Base-by-base conservation (phyloP, 2,113 vertebrate genomes). In the Cynopterus brachyotis region DNA sequence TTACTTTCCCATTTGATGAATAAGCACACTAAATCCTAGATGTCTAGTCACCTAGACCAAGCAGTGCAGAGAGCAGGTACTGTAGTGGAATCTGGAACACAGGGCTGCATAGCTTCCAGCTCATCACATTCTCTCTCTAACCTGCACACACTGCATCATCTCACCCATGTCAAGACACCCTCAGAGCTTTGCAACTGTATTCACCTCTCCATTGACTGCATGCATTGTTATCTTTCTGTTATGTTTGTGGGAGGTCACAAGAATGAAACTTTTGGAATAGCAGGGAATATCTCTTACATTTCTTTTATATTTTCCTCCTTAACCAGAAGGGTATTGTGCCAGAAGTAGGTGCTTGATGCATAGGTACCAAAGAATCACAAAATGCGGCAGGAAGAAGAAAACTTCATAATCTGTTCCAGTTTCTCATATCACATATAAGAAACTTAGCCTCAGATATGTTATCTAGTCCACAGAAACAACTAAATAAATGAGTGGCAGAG, bases 131-230 rank as follows among this genome's bases (percentile, higher is more conserved):
- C 28, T 32, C 45, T 82, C 16, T 69, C 19, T 40, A 37, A 4
- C 11, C 35, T 89, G 45, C 20, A 45, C 17, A 89, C 2, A 10
- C 6, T 0, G 0, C 2, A 12, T 2, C 0, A 0, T n/a, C 5
- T 42, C 57, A 24, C 19, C 1, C 1, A 6, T 45, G 2, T 26
- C 20, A 40, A 70, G 50, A n/a, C 15, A 32, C 9, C 28, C 19
- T 53, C 2, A 28, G 45, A 24, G 3, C 20, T 3, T 5, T 6
- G 32, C 57, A 4, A 4, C 2, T 13, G 12, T 5, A 30, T 0
- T 15, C 30, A 16, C 20, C 32, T 37, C n/a, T 82, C 16, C 26
- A 40, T 26, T 26, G 1, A 22, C 22, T 15, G 9, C 1, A 7
- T 4, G 30, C 2, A 15, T 11, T 19, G 0, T 47, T 11, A 35